Evolutionary conservation across 2,113 vertebrate genomes (phyloP).

Genomic region (Microtus montanus): DNA sequence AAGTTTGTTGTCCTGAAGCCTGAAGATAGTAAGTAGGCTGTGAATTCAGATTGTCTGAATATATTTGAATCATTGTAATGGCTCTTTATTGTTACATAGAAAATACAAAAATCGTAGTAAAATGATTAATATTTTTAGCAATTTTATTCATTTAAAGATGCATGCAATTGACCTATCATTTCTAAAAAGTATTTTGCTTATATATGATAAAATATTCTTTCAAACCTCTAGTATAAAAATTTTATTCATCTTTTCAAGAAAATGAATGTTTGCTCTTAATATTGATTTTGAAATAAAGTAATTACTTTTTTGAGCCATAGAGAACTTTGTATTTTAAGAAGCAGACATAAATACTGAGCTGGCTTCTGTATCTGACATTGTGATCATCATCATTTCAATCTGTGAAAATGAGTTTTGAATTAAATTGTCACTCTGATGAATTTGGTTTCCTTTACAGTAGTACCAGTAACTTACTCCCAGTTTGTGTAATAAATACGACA

Average conservation of each 20-base stretch:
- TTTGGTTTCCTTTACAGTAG: neutral
- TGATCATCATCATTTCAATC: neutral
- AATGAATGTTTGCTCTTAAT: neutral
- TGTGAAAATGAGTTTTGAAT: slow-evolving; percentile 42
- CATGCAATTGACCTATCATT: neutral
- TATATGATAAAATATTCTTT: neutral
- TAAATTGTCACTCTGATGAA: slow-evolving; percentile 10
- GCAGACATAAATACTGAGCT: neutral
- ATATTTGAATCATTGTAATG: neutral
- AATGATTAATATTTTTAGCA: neutral
- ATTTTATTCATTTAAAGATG: neutral
- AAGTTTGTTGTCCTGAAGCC: neutral
- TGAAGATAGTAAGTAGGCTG: fast-evolving
- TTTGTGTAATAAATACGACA: neutral
- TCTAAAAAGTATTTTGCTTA: neutral
- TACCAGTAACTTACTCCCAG: slow-evolving; percentile 36
- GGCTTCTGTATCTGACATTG: neutral
- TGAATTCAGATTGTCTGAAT: neutral
- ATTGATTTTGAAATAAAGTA: slow-evolving; percentile 19
- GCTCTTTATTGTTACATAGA: neutral
- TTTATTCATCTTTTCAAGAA: neutral
- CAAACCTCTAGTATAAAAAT: neutral
- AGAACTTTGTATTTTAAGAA: neutral
- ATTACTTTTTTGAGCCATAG: neutral
- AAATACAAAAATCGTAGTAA: neutral